phyloP scores from a whole-genome alignment of 2,888 invertebrate species.

The Xestia sexstrigata region DNA sequence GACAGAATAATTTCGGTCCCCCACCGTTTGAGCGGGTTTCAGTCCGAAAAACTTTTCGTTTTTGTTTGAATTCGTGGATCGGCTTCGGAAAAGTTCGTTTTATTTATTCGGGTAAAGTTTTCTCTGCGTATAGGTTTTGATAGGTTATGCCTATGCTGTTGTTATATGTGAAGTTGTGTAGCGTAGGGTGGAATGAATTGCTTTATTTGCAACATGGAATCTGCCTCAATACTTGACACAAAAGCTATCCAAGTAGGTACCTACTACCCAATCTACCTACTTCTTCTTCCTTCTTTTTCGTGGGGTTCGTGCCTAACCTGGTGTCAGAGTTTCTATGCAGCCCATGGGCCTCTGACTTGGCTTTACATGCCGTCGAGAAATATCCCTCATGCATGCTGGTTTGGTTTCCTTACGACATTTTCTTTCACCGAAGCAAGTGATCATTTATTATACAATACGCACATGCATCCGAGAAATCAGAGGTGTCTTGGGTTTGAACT shows the following conservation, averaged over 20 bases:
- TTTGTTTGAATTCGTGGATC: constrained; percentile 33
- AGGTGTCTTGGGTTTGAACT: too few relatives aligned
- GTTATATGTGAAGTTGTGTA: not conserved
- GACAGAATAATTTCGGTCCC: constrained; percentile 68
- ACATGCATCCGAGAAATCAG: too few relatives aligned
- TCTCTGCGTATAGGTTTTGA: constrained; percentile 10
- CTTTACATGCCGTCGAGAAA: too few relatives aligned
- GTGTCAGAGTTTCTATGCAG: too few relatives aligned
- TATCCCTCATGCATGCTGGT: too few relatives aligned
- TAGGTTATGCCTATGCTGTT: not conserved
- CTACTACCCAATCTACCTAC: not conserved
- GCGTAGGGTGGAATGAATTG: not conserved
- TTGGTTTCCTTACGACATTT: too few relatives aligned
- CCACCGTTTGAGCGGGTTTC: constrained; percentile 44
- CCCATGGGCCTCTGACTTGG: too few relatives aligned
- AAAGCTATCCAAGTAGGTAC: not conserved
- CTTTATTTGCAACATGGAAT: not conserved
- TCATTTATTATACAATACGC: too few relatives aligned
- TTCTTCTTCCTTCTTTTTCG: not conserved
- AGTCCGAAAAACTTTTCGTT: constrained; percentile 40
- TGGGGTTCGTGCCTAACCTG: too few relatives aligned
- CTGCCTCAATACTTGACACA: not conserved
- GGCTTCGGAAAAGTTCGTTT: constrained; percentile 16
- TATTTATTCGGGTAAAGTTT: constrained; percentile 19
- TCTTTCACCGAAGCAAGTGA: too few relatives aligned